phyloP scores from a whole-genome alignment of 2,113 vertebrate species.

The Rhabdomys dilectus region DNA sequence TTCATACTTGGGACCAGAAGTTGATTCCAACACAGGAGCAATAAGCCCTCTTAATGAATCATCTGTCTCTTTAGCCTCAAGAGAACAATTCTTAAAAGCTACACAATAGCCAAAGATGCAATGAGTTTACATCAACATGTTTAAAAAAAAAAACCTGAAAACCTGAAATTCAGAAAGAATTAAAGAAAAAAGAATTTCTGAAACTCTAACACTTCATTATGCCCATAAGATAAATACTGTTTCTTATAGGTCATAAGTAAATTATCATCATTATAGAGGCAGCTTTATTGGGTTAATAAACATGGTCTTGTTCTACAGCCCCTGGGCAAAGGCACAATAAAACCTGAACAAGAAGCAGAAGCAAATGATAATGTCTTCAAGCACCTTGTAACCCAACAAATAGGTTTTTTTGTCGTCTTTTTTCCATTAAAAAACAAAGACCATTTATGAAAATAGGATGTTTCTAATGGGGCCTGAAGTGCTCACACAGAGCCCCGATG shows the following conservation, averaged over 20 bases:
- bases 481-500: constrained; percentile 21
- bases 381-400: constrained; percentile 66
- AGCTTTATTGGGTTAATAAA: constrained; percentile 79
- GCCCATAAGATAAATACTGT: constrained; percentile 74
- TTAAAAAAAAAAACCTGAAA: constrained; percentile 11
- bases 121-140: background rate
- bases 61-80: background rate
- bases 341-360: constrained; percentile 60
- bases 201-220: constrained; percentile 71
- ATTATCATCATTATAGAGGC: constrained; percentile 60
- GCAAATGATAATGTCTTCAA: constrained; percentile 55
- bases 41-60: background rate
- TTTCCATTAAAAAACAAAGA: constrained; percentile 62
- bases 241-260: constrained; percentile 73
- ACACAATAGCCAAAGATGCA: constrained; percentile 35
- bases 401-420: constrained; percentile 53
- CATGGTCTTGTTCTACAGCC: constrained; percentile 58
- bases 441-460: constrained; percentile 71
- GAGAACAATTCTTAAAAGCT: constrained; percentile 64
- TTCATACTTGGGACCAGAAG: background rate
- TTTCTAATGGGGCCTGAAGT: constrained; percentile 15
- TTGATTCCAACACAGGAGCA: too few species aligned
- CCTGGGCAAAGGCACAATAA: constrained; percentile 61
- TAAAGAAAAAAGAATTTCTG: constrained; percentile 63
- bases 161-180: constrained; percentile 54